A percentile compares a stretch with the other conserved stretches of the same genome.
Conservation (phyloP, 2,113 vertebrate species). For the Phodopus roborovskii region DNA sequence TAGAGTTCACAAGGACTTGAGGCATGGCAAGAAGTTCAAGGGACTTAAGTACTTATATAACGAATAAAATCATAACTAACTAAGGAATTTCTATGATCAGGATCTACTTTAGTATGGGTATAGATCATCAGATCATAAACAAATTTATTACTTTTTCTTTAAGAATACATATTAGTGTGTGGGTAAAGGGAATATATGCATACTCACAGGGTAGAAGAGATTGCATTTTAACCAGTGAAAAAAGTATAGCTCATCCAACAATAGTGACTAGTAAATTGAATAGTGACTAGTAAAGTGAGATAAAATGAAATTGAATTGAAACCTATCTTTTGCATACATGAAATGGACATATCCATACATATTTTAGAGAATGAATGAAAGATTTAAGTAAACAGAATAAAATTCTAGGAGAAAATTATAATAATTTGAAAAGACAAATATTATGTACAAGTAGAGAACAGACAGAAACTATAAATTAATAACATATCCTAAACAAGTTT, state of each 20-base stretch:
- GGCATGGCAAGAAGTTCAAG: neutral
- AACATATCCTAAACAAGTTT: neutral
- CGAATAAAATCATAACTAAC: neutral
- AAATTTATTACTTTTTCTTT: neutral
- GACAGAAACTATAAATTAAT: neutral
- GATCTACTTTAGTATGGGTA: neutral
- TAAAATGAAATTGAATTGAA: slow-evolving; percentile 32
- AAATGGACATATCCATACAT: neutral
- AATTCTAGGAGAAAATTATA: neutral
- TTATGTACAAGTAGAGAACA: neutral
- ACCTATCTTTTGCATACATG: neutral
- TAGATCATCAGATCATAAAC: neutral
- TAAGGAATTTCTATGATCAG: neutral
- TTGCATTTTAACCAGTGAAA: neutral
- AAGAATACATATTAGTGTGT: neutral
- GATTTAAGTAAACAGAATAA: neutral
- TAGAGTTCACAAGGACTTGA: neutral
- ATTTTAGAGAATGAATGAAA: neutral
- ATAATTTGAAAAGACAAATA: neutral
- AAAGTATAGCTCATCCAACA: neutral
- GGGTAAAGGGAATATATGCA: neutral
- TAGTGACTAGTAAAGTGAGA: neutral
- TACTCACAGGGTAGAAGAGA: neutral
- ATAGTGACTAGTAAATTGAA: neutral
- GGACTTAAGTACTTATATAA: neutral